Evolutionary conservation across 2,113 vertebrate genomes (phyloP).

Genomic region (Herpetotheres cachinnans): DNA sequence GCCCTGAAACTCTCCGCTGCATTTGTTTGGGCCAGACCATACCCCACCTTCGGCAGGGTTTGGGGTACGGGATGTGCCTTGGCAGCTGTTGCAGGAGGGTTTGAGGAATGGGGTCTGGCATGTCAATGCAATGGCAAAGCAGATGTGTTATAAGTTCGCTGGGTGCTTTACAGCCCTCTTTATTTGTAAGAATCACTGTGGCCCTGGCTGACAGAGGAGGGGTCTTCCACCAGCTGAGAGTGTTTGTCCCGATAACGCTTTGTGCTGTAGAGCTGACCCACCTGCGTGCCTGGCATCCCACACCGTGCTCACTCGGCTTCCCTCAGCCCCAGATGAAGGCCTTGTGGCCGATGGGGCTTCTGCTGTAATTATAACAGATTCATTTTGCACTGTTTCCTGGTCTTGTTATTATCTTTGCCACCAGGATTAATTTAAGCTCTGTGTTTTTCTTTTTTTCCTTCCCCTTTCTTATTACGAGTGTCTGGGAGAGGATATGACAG

Average conservation of each 20-base stretch:
- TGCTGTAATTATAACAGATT: slow-evolving; percentile 27
- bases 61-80: neutral
- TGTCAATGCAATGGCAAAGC: rapidly evolving
- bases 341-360: neutral
- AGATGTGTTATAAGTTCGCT: rapidly evolving
- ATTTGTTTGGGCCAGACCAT: rapidly evolving
- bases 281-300: too few species aligned
- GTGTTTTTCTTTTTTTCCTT: neutral
- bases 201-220: neutral
- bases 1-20: rapidly evolving
- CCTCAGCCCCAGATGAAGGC: neutral
- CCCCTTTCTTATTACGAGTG: neutral
- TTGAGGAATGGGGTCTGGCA: rapidly evolving
- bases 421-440: slow-evolving; percentile 56
- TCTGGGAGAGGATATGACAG: neutral
- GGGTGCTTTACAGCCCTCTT: neutral
- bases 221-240: too few species aligned
- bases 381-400: slow-evolving; percentile 42
- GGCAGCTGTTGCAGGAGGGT: neutral
- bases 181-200: rapidly evolving
- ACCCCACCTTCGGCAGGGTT: rapidly evolving
- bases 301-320: rapidly evolving
- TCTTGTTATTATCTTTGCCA: slow-evolving; percentile 56
- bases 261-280: neutral
- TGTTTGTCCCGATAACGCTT: neutral